Conservation (phyloP, 2,113 vertebrate genomes). For the Eublepharis macularius region DNA sequence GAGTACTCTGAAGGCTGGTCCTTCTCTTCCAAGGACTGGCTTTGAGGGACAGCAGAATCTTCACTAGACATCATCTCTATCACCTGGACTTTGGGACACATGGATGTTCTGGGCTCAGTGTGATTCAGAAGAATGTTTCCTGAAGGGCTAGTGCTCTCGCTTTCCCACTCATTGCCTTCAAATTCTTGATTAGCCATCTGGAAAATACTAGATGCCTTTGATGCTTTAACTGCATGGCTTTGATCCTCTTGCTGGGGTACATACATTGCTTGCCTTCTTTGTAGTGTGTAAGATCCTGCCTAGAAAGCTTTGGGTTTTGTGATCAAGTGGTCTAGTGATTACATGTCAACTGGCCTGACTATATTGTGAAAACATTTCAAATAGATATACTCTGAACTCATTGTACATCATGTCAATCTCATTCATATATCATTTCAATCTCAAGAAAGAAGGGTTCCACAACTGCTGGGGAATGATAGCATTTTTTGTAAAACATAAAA, state of each 20-base stretch:
- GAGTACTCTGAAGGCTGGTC: slow-evolving; percentile 53
- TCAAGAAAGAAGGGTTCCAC: too few relatives aligned
- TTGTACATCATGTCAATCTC: too few relatives aligned
- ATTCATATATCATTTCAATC: background rate
- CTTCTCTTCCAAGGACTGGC: slow-evolving; percentile 42
- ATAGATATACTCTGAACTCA: background rate
- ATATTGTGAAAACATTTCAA: background rate
- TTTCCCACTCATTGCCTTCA: slow-evolving; percentile 57
- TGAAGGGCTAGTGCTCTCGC: background rate
- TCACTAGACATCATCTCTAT: slow-evolving; percentile 5
- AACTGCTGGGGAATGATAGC: too few relatives aligned
- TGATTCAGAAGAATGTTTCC: background rate
- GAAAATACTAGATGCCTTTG: slow-evolving; percentile 55
- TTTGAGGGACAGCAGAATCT: slow-evolving; percentile 34
- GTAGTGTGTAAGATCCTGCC: background rate
- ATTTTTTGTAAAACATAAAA: too few relatives aligned
- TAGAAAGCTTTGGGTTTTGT: background rate
- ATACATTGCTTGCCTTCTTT: slow-evolving; percentile 38
- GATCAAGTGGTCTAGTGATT: background rate
- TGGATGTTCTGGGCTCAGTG: background rate
- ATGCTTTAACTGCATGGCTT: background rate
- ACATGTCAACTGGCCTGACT: background rate
- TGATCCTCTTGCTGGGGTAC: slow-evolving; percentile 47
- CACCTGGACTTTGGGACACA: background rate
- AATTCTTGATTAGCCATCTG: slow-evolving; percentile 65